Conservation (phyloP, 1,140 invertebrate species). For the Dinoponera quadriceps region DNA sequence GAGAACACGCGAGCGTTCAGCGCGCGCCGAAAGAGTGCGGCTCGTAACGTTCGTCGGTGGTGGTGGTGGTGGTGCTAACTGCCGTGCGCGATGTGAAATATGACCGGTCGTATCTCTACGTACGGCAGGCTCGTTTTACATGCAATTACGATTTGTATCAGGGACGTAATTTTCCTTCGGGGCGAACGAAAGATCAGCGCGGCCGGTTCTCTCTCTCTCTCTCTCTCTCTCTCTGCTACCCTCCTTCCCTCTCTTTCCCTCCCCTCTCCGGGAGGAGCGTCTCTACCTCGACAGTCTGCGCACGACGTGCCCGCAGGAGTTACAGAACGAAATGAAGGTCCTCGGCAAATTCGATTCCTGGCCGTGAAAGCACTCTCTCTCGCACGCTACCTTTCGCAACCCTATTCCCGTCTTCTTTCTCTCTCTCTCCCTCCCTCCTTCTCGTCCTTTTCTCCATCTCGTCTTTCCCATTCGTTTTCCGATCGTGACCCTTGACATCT, state of each 20-base stretch:
- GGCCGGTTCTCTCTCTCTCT: constrained; percentile 34
- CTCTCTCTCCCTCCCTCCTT: constrained; percentile 24
- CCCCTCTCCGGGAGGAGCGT: constrained; percentile 39
- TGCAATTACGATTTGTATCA: constrained; percentile 80
- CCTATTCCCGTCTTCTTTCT: not conserved
- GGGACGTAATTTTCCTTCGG: constrained; percentile 61
- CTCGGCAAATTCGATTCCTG: constrained; percentile 72
- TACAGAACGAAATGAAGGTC: constrained; percentile 79
- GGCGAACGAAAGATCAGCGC: constrained; percentile 26
- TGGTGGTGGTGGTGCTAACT: constrained; percentile 48
- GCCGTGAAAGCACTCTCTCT: constrained; percentile 38
- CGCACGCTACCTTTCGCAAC: too few relatives aligned
- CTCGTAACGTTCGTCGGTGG: constrained; percentile 47
- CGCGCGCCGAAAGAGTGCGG: constrained; percentile 4
- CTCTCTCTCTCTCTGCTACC: constrained; percentile 24
- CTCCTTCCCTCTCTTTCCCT: constrained; percentile 18
- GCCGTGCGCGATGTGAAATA: constrained; percentile 63
- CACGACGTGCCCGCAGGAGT: constrained; percentile 72
- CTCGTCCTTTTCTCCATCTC: constrained; percentile 46
- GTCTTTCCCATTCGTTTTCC: constrained; percentile 1
- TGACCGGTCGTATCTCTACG: constrained; percentile 67
- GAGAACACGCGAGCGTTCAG: constrained; percentile 3
- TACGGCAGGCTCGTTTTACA: constrained; percentile 68
- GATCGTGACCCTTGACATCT: constrained; percentile 52
- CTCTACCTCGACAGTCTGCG: constrained; percentile 67